Conservation (phyloP, 2,888 invertebrate species). For the Pyralis farinalis region DNA sequence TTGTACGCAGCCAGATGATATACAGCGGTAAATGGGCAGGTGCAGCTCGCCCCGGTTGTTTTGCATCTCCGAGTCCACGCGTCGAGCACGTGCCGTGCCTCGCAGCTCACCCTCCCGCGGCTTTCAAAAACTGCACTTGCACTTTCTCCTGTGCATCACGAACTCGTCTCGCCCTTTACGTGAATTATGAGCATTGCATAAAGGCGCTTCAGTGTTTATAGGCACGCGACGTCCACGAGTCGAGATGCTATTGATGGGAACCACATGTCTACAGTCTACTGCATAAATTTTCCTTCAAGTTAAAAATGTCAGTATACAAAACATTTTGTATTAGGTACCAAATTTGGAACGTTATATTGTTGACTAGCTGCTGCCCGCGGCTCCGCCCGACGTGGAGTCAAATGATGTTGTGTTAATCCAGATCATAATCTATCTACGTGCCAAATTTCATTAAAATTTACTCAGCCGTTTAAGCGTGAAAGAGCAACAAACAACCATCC, state of each 20-base stretch:
- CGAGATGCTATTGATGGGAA: slow-evolving; percentile 7
- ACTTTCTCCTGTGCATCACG: slow-evolving; percentile 26
- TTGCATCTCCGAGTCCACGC: slow-evolving; percentile 19
- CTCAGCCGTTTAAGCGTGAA: too few relatives aligned
- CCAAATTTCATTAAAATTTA: too few relatives aligned
- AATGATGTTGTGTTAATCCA: too few relatives aligned
- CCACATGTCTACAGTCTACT: background rate
- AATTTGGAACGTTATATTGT: too few relatives aligned
- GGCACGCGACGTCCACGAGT: slow-evolving; percentile 26
- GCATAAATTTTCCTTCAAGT: too few relatives aligned
- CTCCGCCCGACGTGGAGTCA: too few relatives aligned
- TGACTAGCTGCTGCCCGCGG: too few relatives aligned
- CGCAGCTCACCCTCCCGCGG: slow-evolving; percentile 24
- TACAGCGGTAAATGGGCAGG: slow-evolving; percentile 6
- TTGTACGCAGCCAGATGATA: too few relatives aligned
- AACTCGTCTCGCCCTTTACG: slow-evolving; percentile 27
- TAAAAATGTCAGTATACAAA: too few relatives aligned
- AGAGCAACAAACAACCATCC: too few relatives aligned
- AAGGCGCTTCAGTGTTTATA: slow-evolving; percentile 11
- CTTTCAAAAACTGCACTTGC: slow-evolving; percentile 25
- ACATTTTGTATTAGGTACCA: too few relatives aligned
- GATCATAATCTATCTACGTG: too few relatives aligned
- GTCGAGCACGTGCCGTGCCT: slow-evolving; percentile 21
- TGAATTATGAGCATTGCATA: slow-evolving; percentile 27
- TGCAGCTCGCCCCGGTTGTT: slow-evolving; percentile 20